Evolutionary conservation across 2,888 invertebrate genomes (phyloP).

Genomic region (Pantelozetes paolii): DNA sequence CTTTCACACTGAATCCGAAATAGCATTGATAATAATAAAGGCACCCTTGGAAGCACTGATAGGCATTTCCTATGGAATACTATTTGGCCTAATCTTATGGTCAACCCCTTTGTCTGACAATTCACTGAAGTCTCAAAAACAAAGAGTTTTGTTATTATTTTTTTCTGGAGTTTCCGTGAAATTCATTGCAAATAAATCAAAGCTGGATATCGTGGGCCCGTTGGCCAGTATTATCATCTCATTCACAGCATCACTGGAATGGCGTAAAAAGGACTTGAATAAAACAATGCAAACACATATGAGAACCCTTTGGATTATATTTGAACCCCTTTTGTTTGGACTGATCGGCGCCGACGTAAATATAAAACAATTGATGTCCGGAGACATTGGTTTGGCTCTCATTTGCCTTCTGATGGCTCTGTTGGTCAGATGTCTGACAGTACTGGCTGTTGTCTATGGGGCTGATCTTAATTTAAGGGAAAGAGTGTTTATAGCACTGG

Average conservation of each 20-base stretch:
- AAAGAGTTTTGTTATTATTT: conserved; percentile 63
- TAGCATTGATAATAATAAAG: conserved; percentile 50
- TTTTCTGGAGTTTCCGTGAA: conserved; percentile 51
- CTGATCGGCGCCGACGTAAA: conserved; percentile 58
- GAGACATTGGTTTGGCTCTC: not conserved
- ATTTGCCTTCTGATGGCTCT: conserved; percentile 56
- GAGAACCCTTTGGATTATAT: conserved; percentile 52
- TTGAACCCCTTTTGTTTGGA: conserved; percentile 55
- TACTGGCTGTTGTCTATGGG: conserved; percentile 56
- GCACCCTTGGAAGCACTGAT: conserved; percentile 54
- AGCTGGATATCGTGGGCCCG: conserved; percentile 56
- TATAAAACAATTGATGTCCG: not conserved
- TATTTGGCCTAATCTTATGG: conserved; percentile 47
- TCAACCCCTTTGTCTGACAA: conserved; percentile 38
- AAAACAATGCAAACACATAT: not conserved
- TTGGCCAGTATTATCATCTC: conserved; percentile 59
- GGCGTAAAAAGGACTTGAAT: conserved; percentile 42
- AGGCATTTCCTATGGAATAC: conserved; percentile 64
- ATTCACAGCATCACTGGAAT: conserved; percentile 44
- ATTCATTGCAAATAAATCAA: conserved; percentile 51
- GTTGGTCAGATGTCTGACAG: conserved; percentile 57
- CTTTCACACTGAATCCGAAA: not conserved
- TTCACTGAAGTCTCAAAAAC: conserved; percentile 25
- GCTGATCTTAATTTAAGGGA: conserved; percentile 81
- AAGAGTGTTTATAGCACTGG: conserved; percentile 80